These are phyloP conservation scores for Mimumesa dahlbomi DNA, from an alignment of 2,888 invertebrate species.

Conservation along the genomic window DNA sequence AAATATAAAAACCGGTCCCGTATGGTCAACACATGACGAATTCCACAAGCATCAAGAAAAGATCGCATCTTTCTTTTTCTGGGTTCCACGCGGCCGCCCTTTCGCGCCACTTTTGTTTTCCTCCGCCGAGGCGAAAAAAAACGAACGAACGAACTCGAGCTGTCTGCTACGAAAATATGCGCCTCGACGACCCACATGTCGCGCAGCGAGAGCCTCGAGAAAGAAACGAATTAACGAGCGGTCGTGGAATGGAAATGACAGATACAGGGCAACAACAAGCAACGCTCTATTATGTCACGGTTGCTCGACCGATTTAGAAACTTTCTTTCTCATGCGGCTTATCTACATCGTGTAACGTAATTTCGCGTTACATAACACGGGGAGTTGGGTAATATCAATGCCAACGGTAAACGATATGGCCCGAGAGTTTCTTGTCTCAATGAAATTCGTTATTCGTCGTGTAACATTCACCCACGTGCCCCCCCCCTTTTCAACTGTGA, in stretches of 20 bases:
- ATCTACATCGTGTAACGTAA: constrained; percentile 3
- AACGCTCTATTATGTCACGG: constrained; percentile 21
- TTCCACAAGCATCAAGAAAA: constrained; percentile 12
- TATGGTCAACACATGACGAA: constrained; percentile 48
- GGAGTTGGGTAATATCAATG: constrained; percentile 5
- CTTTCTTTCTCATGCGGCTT: constrained; percentile 8
- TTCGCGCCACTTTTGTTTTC: constrained; percentile 14
- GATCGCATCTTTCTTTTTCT: constrained; percentile 5
- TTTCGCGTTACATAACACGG: constrained; percentile 1
- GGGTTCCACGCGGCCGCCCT: neutral
- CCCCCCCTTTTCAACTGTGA: too few relatives aligned
- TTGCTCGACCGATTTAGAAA: neutral
- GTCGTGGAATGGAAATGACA: neutral
- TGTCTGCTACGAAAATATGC: constrained; percentile 7
- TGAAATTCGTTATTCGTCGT: neutral
- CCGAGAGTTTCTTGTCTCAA: neutral
- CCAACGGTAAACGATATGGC: neutral
- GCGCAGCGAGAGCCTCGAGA: neutral
- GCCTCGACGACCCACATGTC: constrained; percentile 13
- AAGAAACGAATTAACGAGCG: constrained; percentile 11
- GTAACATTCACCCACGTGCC: neutral
- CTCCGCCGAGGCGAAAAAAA: neutral
- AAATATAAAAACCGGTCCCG: constrained; percentile 23
- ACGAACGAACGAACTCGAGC: too few relatives aligned
- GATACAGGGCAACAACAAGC: neutral